A percentile compares a stretch with the other conserved stretches of the same genome.
Evolutionary conservation across 2,113 vertebrate genomes (phyloP).

Genomic region (Neofelis nebulosa): DNA sequence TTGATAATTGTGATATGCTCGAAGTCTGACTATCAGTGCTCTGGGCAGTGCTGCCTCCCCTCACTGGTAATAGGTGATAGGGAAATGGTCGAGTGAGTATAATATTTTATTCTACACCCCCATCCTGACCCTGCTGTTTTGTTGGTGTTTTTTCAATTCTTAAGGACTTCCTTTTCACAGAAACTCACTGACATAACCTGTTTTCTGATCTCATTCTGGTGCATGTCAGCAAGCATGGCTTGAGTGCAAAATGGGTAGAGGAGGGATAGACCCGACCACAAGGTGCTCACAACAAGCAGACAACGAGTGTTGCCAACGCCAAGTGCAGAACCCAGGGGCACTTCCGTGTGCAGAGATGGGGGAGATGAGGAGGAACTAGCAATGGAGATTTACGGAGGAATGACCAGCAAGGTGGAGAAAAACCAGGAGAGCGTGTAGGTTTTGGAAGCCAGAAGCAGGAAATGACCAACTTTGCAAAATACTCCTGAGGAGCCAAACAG

Average conservation of each 20-base stretch:
- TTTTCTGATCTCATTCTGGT: neutral
- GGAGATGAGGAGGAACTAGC: neutral
- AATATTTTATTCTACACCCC: neutral
- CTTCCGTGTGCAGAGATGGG: neutral
- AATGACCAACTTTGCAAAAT: neutral
- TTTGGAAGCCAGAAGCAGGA: neutral
- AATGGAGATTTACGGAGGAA: neutral
- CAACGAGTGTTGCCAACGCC: no score
- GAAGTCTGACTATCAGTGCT: neutral
- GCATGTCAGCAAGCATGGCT: neutral
- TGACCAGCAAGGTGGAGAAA: neutral
- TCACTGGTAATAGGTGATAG: neutral
- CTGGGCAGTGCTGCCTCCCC: neutral
- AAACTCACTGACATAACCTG: neutral
- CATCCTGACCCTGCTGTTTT: neutral
- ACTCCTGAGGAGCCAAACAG: neutral
- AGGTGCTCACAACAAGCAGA: neutral
- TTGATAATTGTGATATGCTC: neutral
- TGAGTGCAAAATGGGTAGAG: neutral
- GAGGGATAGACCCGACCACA: neutral
- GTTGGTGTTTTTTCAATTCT: neutral
- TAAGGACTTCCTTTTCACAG: neutral
- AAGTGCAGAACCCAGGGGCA: neutral
- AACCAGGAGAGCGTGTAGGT: neutral
- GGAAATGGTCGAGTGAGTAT: neutral